Percentiles rank a stretch among this genome's conserved stretches.
Evolutionary conservation across 2,113 vertebrate species (phyloP).

Genomic region (Caretta caretta): DNA sequence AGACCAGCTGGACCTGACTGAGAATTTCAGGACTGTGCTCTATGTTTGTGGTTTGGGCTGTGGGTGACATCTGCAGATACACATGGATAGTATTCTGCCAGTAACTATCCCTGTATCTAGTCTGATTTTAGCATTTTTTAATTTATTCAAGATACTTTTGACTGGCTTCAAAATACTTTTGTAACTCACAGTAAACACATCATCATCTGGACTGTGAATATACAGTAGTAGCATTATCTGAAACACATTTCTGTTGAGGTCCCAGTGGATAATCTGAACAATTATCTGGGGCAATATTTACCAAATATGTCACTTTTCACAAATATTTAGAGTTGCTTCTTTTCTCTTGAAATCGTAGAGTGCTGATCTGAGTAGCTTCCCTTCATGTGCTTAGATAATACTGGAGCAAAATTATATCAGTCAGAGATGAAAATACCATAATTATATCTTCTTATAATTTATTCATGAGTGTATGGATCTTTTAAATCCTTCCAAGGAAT

Average conservation of each 20-base stretch:
- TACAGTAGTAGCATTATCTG: constrained; percentile 45
- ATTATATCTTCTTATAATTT: constrained; percentile 82
- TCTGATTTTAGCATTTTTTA: constrained; percentile 12
- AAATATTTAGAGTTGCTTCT: constrained; percentile 40
- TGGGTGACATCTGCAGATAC: neutral
- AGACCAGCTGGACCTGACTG: neutral
- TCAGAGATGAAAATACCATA: constrained; percentile 80
- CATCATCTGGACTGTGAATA: constrained; percentile 39
- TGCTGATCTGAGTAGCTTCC: constrained; percentile 51
- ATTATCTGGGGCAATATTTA: constrained; percentile 70
- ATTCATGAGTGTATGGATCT: constrained; percentile 79
- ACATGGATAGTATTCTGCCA: neutral
- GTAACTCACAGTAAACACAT: constrained; percentile 45
- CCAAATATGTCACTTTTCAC: constrained; percentile 70
- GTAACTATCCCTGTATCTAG: constrained; percentile 46
- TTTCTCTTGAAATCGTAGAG: neutral
- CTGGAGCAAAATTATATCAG: constrained; percentile 75
- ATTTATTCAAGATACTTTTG: constrained; percentile 50
- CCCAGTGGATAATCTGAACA: constrained; percentile 50
- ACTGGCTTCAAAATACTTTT: constrained; percentile 36
- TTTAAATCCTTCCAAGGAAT: constrained; percentile 72
- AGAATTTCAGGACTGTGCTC: neutral
- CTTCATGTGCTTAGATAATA: constrained; percentile 71
- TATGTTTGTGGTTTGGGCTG: neutral
- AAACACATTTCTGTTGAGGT: constrained; percentile 56